phyloP scores from a whole-genome alignment of 1,140 invertebrate genomes.

The Lithobius niger region DNA sequence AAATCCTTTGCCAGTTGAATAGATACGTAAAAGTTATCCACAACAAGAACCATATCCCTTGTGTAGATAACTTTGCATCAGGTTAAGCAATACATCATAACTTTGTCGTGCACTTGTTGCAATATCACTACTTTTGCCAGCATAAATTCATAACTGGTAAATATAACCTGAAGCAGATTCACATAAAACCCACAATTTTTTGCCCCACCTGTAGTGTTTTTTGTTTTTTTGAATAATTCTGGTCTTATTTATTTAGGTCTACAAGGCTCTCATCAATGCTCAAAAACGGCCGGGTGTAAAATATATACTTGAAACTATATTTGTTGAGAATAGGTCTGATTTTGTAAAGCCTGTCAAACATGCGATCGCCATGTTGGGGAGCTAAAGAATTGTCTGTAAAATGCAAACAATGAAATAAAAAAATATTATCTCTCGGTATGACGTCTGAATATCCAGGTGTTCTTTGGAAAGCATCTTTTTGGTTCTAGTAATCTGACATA shows the following conservation, averaged over 20 bases:
- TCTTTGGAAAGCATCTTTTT: too few relatives aligned
- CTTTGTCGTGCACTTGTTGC: too few relatives aligned
- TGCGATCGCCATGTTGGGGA: background rate
- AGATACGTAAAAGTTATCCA: background rate
- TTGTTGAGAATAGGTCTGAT: background rate
- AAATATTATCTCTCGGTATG: background rate
- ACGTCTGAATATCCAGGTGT: background rate
- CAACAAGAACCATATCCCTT: background rate
- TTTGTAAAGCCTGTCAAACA: background rate
- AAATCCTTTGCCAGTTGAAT: background rate
- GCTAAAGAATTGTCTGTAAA: too few relatives aligned
- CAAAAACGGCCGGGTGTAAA: background rate
- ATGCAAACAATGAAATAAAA: too few relatives aligned
- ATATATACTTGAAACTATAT: background rate
- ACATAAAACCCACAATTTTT: background rate
- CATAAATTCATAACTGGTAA: too few relatives aligned
- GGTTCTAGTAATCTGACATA: too few relatives aligned
- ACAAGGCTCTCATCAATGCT: background rate
- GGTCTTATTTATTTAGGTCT: background rate
- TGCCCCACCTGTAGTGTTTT: background rate
- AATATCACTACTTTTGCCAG: background rate
- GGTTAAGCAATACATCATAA: too few relatives aligned
- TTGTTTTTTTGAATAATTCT: background rate
- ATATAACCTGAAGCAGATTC: background rate
- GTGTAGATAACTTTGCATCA: too few relatives aligned